Evolutionary conservation across 2,797 vertebrate genomes (phyloP), one percentile per base, ranked within the genome.

Genomic region (Poecilia gillii): DNA sequence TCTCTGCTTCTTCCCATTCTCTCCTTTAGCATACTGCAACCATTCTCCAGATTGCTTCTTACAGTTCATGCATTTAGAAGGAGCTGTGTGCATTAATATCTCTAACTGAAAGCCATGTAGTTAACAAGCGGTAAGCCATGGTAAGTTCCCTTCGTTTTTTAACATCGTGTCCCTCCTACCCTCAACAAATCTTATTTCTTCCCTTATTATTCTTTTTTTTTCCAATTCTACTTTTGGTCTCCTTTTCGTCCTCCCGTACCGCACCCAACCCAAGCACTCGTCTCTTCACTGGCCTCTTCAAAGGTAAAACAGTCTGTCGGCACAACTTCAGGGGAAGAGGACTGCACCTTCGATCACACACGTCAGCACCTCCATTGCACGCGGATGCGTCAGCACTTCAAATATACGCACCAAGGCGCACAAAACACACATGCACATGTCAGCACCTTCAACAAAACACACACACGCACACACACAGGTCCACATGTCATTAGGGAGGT

Each of bases 311-410:
- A 86, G 66, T 68, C 88, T 79, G 73, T 90, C 85, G 68, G 84
- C 89, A 83, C 55, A 41, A 84, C 78, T 89, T 91, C 89, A 25
- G 57, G 88, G 89, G 81, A 74, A 76, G 78, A 89, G 88, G 93
- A 89, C 84, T 82, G 80, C 85, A 80, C 76, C 23, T 11, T 71
- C 36, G 84, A 92, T 91, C 91, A 91, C 84, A 90, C 84, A 82
- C 88, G 90, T 93, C 92, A 93, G 90, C 92, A 89, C 90, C 91
- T 92, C 84, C 68, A 53, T 86, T 86, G 41, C 79, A 64, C 82
- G 78, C 77, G 55, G 55, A 43, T 49, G 36, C 64, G 74, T 89
- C 88, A 90, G 84, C 89, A 89, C 87, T 87, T 79, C 53, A 45
- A 82, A 75, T n/a, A 47, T 53, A 53, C 51, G 75, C 59, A 81